Evolutionary conservation across 2,113 vertebrate species (phyloP).

Genomic region (Plotosus lineatus): DNA sequence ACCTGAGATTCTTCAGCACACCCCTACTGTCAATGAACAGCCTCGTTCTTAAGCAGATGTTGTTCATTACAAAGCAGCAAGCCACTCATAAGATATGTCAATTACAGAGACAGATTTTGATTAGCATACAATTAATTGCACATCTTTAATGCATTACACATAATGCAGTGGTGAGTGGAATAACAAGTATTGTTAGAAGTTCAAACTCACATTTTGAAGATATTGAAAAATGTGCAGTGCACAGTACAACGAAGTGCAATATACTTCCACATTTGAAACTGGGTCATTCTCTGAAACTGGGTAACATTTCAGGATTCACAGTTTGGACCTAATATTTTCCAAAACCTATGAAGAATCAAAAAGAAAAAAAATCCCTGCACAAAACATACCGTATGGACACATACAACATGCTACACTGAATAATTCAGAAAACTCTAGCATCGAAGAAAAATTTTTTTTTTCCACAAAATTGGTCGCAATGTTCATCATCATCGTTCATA

Average conservation of each 20-base stretch:
- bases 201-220: not conserved
- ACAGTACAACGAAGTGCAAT: not conserved
- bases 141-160: not conserved
- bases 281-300: too few species aligned
- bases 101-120: constrained; percentile 15
- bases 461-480: too few species aligned
- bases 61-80: constrained; percentile 32
- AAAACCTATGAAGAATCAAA: too few species aligned
- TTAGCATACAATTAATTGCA: constrained; percentile 33
- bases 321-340: too few species aligned
- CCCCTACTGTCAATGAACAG: constrained; percentile 24
- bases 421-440: too few species aligned
- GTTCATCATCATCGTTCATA: too few species aligned
- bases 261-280: not conserved
- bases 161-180: not conserved
- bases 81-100: constrained; percentile 15
- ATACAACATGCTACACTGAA: too few species aligned
- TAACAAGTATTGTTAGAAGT: not conserved
- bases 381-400: too few species aligned
- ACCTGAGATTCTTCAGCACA: constrained; percentile 15
- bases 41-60: not conserved
- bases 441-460: too few species aligned
- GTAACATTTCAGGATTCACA: too few species aligned
- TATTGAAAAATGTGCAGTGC: too few species aligned
- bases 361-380: too few species aligned